phyloP scores from a whole-genome alignment of 2,113 vertebrate genomes.

The Myxocyprinus asiaticus region DNA sequence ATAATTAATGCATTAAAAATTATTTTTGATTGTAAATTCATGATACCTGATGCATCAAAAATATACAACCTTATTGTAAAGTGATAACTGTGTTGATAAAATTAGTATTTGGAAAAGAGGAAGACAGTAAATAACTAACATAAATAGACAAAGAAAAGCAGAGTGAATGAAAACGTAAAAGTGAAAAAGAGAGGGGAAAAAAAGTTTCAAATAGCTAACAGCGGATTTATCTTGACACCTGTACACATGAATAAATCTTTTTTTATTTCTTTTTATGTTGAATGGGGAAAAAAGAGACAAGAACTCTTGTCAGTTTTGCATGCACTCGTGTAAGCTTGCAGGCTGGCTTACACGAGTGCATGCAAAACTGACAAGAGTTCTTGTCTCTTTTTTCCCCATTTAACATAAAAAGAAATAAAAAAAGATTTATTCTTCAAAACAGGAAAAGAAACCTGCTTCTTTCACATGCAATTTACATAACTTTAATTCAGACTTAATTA shows the following conservation, averaged over 20 bases:
- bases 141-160: no score
- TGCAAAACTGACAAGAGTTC: background rate
- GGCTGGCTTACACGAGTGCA: background rate
- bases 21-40: no score
- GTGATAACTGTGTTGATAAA: no score
- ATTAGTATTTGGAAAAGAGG: no score
- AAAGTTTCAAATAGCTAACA: no score
- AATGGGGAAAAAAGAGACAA: background rate
- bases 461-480: slow-evolving; percentile 71
- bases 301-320: background rate
- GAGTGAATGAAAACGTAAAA: no score
- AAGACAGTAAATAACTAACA: no score
- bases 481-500: slow-evolving; percentile 76
- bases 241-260: background rate
- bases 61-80: no score
- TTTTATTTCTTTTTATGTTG: background rate
- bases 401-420: background rate
- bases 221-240: no score
- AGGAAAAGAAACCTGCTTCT: slow-evolving; percentile 51
- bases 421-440: background rate
- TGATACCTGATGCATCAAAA: no score
- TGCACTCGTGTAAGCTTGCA: background rate
- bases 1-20: no score
- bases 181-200: no score
- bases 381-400: background rate